Evolutionary conservation across 2,797 vertebrate genomes (phyloP).

Genomic region (Acanthiza pusilla): DNA sequence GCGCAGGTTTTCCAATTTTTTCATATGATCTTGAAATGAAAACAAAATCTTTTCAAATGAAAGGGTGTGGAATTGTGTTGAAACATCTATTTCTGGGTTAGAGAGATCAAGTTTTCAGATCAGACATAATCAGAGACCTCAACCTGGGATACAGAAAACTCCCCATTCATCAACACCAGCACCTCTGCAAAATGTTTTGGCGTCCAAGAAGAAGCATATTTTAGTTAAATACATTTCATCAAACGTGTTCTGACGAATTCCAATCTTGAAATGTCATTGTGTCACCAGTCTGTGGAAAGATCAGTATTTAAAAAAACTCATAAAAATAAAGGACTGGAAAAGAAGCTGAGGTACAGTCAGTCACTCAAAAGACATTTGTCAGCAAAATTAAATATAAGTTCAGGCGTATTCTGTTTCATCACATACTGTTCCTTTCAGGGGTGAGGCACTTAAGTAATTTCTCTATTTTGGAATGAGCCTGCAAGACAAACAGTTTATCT

Average conservation of each 20-base stretch:
- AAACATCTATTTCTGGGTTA: conserved; percentile 46
- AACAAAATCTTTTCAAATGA: conserved; percentile 9
- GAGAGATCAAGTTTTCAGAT: not conserved
- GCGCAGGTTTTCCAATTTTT: not conserved
- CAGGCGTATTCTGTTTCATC: conserved; percentile 43
- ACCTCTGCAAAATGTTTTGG: not conserved
- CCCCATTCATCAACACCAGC: not conserved
- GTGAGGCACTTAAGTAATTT: conserved; percentile 23
- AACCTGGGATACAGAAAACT: not conserved
- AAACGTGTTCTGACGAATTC: not conserved
- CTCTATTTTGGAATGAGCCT: conserved; percentile 23
- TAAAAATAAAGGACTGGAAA: conserved; percentile 33
- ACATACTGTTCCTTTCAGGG: conserved; percentile 42
- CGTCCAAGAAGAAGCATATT: not conserved
- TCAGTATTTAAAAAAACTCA: not conserved
- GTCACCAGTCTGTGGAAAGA: conserved; percentile 24
- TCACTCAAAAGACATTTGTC: conserved; percentile 11
- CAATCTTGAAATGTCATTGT: conserved; percentile 3
- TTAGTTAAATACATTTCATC: conserved; percentile 36
- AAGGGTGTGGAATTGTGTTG: conserved; percentile 39
- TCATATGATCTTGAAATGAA: not conserved
- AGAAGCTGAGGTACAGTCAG: conserved; percentile 2
- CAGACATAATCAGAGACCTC: not conserved
- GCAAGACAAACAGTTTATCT: conserved; percentile 40
- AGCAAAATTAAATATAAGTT: conserved; percentile 53